Conservation (phyloP, 2,797 vertebrate species). For the Triplophysa yarkandensis region DNA sequence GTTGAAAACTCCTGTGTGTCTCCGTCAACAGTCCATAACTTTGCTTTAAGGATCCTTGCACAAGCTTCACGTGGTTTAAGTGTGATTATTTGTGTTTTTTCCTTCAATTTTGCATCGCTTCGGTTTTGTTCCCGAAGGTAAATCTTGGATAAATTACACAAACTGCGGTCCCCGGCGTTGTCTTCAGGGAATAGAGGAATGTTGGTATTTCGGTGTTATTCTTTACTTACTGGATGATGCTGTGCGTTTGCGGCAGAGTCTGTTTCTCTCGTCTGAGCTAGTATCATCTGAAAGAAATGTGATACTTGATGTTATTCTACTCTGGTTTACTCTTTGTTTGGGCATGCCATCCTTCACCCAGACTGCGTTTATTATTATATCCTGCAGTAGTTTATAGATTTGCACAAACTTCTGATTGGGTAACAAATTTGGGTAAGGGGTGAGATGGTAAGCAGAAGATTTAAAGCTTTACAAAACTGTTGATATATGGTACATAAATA, state of each 20-base stretch:
- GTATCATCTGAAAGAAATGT: slow-evolving; percentile 63
- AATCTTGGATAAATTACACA: slow-evolving; percentile 29
- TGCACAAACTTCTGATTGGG: slow-evolving; percentile 57
- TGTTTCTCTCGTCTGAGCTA: slow-evolving; percentile 72
- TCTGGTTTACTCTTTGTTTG: slow-evolving; percentile 68
- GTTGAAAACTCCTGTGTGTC: slow-evolving; percentile 54
- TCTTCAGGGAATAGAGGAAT: slow-evolving; percentile 49
- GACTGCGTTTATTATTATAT: slow-evolving; percentile 69
- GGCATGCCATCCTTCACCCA: slow-evolving; percentile 69
- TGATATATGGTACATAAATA: slow-evolving; percentile 5
- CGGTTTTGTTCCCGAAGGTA: slow-evolving; percentile 38
- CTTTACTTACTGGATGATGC: slow-evolving; percentile 64
- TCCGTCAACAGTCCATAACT: slow-evolving; percentile 56
- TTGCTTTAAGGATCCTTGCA: slow-evolving; percentile 36
- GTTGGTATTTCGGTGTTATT: slow-evolving; percentile 68
- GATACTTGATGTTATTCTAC: slow-evolving; percentile 68
- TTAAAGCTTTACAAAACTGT: slow-evolving; percentile 10
- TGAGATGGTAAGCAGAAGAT: slow-evolving; percentile 25
- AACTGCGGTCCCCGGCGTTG: slow-evolving; percentile 32
- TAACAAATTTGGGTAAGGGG: slow-evolving; percentile 52
- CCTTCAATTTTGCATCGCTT: slow-evolving; percentile 45
- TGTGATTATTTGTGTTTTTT: slow-evolving; percentile 50
- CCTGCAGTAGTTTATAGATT: slow-evolving; percentile 55
- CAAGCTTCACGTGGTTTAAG: slow-evolving; percentile 7
- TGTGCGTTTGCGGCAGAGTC: slow-evolving; percentile 60